These are phyloP conservation scores for Esox lucius DNA, from an alignment of 2,797 vertebrate genomes.

Conservation along the genomic window DNA sequence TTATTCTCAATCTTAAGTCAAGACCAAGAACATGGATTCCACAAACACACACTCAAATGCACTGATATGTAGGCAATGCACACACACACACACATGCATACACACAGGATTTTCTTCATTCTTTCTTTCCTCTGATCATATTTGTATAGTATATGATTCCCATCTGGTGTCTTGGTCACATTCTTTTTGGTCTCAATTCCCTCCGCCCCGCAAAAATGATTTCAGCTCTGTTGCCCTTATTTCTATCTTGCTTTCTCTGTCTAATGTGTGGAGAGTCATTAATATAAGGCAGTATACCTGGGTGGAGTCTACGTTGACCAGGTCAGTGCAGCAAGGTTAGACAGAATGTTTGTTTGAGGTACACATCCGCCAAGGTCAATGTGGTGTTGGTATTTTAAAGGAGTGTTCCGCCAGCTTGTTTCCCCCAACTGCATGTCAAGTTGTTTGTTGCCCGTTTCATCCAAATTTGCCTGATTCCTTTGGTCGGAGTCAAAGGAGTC, in stretches of 20 bases:
- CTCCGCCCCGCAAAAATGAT: not conserved
- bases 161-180: constrained; percentile 39
- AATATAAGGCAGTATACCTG: too few relatives aligned
- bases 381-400: too few relatives aligned
- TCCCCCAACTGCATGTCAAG: too few relatives aligned
- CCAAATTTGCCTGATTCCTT: too few relatives aligned
- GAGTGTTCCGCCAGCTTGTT: too few relatives aligned
- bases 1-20: constrained; percentile 53
- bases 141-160: constrained; percentile 60
- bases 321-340: too few relatives aligned
- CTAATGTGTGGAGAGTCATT: too few relatives aligned
- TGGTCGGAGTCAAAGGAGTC: too few relatives aligned
- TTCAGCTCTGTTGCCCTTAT: not conserved
- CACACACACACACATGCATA: constrained; percentile 6
- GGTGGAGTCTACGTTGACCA: too few relatives aligned
- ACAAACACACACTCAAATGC: not conserved
- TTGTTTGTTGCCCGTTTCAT: too few relatives aligned
- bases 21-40: not conserved
- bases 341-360: too few relatives aligned
- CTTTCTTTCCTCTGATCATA: constrained; percentile 57
- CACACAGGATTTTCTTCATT: constrained; percentile 41
- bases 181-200: constrained; percentile 31
- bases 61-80: constrained; percentile 19
- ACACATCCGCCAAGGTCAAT: too few relatives aligned
- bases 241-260: not conserved